phyloP scores from a whole-genome alignment of 2,888 invertebrate species.

The Rhagonycha lutea region DNA sequence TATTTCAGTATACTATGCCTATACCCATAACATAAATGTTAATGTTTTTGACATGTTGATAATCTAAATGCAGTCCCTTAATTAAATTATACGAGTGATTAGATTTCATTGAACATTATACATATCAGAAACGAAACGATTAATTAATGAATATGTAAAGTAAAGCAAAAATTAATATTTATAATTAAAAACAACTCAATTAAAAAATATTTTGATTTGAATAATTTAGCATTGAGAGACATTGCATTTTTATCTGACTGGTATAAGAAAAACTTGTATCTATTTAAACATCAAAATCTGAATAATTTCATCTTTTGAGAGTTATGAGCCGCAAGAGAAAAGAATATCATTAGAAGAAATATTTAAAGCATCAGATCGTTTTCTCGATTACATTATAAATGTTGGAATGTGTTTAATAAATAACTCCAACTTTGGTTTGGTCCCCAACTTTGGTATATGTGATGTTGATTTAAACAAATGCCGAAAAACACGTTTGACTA shows the following conservation, averaged over 20 bases:
- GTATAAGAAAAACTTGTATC: slow-evolving; percentile 1
- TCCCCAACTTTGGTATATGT: slow-evolving; percentile 18
- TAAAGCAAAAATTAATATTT: neutral
- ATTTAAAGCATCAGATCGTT: slow-evolving; percentile 9
- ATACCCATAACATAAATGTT: too few species aligned
- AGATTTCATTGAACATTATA: neutral
- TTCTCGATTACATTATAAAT: slow-evolving; percentile 19
- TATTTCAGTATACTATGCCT: neutral
- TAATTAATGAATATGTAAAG: neutral
- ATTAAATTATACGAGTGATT: neutral
- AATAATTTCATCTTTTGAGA: slow-evolving; percentile 12
- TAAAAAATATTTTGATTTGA: neutral
- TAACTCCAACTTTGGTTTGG: slow-evolving; percentile 12
- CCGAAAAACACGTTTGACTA: slow-evolving; percentile 23
- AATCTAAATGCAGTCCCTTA: neutral
- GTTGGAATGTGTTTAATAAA: slow-evolving; percentile 23
- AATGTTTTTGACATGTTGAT: neutral
- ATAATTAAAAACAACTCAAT: slow-evolving; percentile 4
- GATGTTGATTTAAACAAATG: slow-evolving; percentile 17
- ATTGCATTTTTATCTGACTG: neutral
- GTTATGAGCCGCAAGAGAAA: slow-evolving; percentile 14
- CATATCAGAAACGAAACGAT: neutral
- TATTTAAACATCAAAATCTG: slow-evolving; percentile 12
- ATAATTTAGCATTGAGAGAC: neutral
- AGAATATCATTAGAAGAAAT: slow-evolving; percentile 7